Conservation (phyloP, 2,888 invertebrate species). For the Gymnosoma rotundatum region DNA sequence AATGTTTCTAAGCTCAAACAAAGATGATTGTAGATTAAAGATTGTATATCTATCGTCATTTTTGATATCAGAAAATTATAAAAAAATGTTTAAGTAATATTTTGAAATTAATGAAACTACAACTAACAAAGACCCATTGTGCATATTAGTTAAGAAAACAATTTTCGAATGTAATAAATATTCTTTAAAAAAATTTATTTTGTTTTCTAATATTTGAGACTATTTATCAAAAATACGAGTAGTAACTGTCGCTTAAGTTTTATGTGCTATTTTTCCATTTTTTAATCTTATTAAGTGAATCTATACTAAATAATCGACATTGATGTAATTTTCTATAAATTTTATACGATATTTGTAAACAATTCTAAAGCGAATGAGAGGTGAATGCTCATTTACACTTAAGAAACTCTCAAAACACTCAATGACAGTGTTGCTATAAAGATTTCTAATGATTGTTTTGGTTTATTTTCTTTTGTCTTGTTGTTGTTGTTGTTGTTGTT, state of each 20-base stretch:
- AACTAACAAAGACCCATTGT: no score
- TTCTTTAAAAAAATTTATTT: not conserved
- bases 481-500: no score
- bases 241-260: slow-evolving; percentile 25
- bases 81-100: no score
- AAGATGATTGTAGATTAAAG: no score
- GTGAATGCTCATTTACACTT: slow-evolving; percentile 12
- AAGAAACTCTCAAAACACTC: slow-evolving; percentile 9
- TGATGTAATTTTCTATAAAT: slow-evolving; percentile 3
- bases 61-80: no score
- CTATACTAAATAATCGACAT: slow-evolving; percentile 33
- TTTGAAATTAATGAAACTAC: no score
- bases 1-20: no score
- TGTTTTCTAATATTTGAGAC: not conserved
- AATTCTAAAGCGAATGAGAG: not conserved
- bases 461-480: not conserved
- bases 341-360: not conserved
- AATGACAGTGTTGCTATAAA: not conserved
- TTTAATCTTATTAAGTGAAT: slow-evolving; percentile 32
- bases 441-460: not conserved
- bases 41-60: no score
- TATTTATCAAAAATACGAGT: not conserved
- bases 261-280: not conserved
- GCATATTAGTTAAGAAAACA: not conserved
- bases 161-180: not conserved